Evolutionary conservation across 2,888 invertebrate species (phyloP), one percentile per base, ranked within the genome.

Genomic region (Drosophila seclusa): DNA sequence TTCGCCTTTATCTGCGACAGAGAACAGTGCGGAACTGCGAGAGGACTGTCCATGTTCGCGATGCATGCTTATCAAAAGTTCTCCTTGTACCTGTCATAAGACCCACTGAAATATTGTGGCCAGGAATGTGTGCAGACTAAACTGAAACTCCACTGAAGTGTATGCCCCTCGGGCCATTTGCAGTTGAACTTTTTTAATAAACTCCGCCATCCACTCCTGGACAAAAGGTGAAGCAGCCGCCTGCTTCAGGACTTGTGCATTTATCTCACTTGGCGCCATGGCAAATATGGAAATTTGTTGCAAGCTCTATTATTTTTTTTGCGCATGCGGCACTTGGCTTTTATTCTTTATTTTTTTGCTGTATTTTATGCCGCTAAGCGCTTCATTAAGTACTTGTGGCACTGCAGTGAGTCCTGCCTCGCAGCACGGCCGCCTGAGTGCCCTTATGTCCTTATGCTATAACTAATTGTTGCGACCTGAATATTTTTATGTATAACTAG

Each of bases 371-470:
- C 75, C 72, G 65, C 73, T 76, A 82, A 83, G 78, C 80, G 90
- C 85, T 91, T 87, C 82, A 89, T 90, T 91, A 87, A 90, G 82
- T 82, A 82, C 90, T 84, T 80, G 59, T 57, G 69, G 71, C 67
- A 60, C 69, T 79, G 74, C 73, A 66, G 74, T 67, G 65, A 62
- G 62, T 83, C 67, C 81, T 68, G 24, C 45, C 45, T 2, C 8
- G 45, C 27, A 45, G 45, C 45, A 45, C 45, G 63, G 55, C 71
- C 61, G 65, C 49, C 57, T 52, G 61, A 73, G 87, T 57, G 80
- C 72, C 71, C 79, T 89, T 63, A 66, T 70, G 80, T 82, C 83
- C 88, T 83, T 82, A 70, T 81, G 82, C 75, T 80, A 82, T 83
- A 89, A 91, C 86, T 91, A 83, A 91, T 89, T 91, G 83, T 75